Evolutionary conservation across 2,797 vertebrate species (phyloP), one percentile per base, ranked within the genome.

Genomic region (Iguana delicatissima): DNA sequence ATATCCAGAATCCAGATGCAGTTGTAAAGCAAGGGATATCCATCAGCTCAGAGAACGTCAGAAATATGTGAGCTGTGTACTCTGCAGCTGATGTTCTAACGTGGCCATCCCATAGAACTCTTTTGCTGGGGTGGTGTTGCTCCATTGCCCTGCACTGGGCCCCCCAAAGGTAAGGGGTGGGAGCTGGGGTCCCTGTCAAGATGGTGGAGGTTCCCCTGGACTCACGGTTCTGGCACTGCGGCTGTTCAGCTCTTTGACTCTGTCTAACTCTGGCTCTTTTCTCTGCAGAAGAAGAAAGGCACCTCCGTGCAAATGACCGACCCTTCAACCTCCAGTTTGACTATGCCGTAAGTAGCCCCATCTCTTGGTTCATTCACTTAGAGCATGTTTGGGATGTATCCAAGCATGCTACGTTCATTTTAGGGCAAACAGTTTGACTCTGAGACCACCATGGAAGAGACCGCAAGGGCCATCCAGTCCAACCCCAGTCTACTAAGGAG

Each of bases 281-380:
- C 77, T 91, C 90, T 89, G 20, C 95, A 99, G 98, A 98, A 97
- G 96, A 97, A 93, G 97, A 98, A 89, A 97, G 99, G 91, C 92
- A 91, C 86, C 95, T 99, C 69, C 97, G 97, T 92, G 98, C 98
- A 8, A 99, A 99, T 88, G 98, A 99, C 95, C 97, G 98, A 85
- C 91, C 97, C 90, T 98, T 98, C 92, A 99, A 99, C 95, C 92
- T 97, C 85, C 97, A 97, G 69, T 98, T 98, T 90, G 92, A 96
- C 50, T 99, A 99, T 94, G 98, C 98, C 64, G 99, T 99, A 92
- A 98, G 52, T 6, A 0, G 91, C 57, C 42, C 35, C 6, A 5
- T 20, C 73, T 38, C 13, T 14, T 10, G 26, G 29, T 32, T 69
- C 67, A 69, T 8, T 6, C 64, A 20, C 57, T 59, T 59, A 32